Conservation (phyloP, 2,797 vertebrate genomes). For the Acrossocheilus fasciatus region DNA sequence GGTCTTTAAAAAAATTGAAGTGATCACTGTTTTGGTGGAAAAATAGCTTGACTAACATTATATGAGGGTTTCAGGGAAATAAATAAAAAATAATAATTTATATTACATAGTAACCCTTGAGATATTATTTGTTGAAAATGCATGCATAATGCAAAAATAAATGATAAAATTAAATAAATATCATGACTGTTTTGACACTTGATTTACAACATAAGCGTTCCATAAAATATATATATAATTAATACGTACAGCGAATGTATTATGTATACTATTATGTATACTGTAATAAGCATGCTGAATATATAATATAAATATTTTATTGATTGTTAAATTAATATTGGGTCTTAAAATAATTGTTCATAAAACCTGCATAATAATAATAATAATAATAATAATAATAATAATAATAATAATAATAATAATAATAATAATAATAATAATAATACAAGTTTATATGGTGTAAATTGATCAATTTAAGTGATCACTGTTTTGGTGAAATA, state of each 20-base stretch:
- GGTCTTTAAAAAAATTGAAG: not conserved
- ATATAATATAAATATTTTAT: not conserved
- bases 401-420: too few relatives aligned
- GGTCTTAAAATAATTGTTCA: not conserved
- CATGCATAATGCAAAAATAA: not conserved
- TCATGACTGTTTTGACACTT: too few relatives aligned
- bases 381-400: too few relatives aligned
- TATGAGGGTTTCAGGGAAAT: not conserved
- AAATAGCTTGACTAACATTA: not conserved
- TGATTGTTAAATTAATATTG: not conserved
- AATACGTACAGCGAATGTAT: not conserved
- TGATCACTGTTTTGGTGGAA: not conserved
- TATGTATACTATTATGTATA: not conserved
- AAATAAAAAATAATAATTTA: not conserved
- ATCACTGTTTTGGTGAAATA: not conserved
- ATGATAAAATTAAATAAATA: too few relatives aligned
- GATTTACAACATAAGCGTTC: not conserved
- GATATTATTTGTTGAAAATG: not conserved
- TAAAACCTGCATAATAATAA: not conserved
- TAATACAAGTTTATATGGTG: too few relatives aligned
- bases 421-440: too few relatives aligned
- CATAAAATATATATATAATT: not conserved
- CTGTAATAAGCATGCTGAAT: not conserved
- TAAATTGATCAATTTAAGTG: not conserved
- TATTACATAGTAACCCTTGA: not conserved